These are phyloP conservation scores for Sphyrna mokarran DNA, from an alignment of 2,113 vertebrate species.

Conservation along the genomic window DNA sequence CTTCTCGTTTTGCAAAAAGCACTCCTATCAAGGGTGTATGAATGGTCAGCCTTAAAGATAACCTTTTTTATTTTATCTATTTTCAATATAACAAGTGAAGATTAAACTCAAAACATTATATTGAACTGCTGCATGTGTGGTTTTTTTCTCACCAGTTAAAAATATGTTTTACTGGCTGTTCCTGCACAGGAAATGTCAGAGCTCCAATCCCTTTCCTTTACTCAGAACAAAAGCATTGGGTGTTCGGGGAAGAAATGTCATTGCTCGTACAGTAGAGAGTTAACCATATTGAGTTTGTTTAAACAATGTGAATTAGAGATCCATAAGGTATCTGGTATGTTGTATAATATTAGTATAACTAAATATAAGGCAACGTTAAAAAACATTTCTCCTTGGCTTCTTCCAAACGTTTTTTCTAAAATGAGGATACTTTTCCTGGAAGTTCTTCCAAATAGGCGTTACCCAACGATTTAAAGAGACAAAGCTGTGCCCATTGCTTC, in stretches of 20 bases:
- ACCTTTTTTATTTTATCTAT: neutral
- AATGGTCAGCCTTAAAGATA: neutral
- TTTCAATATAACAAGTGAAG: neutral
- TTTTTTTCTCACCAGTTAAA: neutral
- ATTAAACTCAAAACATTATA: neutral
- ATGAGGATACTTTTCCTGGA: neutral
- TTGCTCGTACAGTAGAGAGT: neutral
- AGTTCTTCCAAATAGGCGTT: neutral
- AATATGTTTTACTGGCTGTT: neutral
- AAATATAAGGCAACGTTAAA: constrained; percentile 7
- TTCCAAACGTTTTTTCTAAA: neutral
- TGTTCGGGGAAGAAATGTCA: neutral
- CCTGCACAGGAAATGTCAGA: neutral
- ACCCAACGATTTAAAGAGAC: neutral
- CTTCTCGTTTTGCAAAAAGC: neutral
- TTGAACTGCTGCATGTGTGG: neutral
- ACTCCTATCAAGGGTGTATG: neutral
- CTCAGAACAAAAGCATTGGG: neutral
- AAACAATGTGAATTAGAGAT: neutral
- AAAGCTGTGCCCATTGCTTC: neutral
- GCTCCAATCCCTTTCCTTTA: neutral
- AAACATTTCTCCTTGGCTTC: neutral
- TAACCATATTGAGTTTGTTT: neutral
- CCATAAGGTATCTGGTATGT: neutral
- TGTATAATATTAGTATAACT: neutral